These are phyloP conservation scores for Gymnopithys bicolor DNA, from an alignment of 2,797 vertebrate genomes.

Conservation along the genomic window DNA sequence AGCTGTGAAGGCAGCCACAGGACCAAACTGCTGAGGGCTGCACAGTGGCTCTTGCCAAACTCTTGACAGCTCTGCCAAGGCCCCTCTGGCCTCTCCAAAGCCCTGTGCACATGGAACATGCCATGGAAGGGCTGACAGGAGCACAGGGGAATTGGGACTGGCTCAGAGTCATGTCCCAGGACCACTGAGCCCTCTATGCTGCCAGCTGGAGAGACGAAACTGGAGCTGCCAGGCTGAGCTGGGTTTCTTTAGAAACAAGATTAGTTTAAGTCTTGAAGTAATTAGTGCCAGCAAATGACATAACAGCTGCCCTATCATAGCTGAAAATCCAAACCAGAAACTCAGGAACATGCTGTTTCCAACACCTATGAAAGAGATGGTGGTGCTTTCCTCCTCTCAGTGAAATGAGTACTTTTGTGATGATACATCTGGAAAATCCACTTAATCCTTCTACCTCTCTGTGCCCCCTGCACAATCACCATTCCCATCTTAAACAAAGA, in stretches of 20 bases:
- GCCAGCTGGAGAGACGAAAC: background rate
- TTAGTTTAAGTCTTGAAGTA: background rate
- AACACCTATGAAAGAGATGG: accelerated
- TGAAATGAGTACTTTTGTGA: background rate
- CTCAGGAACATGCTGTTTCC: background rate
- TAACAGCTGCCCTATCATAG: background rate
- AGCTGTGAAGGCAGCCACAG: background rate
- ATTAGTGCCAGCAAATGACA: background rate
- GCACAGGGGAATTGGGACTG: background rate
- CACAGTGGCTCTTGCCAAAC: background rate
- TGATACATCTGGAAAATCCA: background rate
- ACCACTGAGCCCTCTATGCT: background rate
- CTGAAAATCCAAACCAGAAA: background rate
- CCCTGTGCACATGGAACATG: accelerated
- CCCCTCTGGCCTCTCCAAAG: background rate
- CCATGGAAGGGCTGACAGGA: background rate
- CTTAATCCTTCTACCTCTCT: background rate
- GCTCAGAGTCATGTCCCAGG: accelerated
- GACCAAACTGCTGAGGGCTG: background rate
- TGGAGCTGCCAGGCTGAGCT: background rate
- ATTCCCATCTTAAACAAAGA: background rate
- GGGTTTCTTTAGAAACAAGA: background rate
- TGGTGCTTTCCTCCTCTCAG: accelerated
- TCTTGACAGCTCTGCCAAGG: background rate
- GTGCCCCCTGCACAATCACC: background rate